phyloP scores from a whole-genome alignment of 2,113 vertebrate genomes.

The Nettapus auritus region DNA sequence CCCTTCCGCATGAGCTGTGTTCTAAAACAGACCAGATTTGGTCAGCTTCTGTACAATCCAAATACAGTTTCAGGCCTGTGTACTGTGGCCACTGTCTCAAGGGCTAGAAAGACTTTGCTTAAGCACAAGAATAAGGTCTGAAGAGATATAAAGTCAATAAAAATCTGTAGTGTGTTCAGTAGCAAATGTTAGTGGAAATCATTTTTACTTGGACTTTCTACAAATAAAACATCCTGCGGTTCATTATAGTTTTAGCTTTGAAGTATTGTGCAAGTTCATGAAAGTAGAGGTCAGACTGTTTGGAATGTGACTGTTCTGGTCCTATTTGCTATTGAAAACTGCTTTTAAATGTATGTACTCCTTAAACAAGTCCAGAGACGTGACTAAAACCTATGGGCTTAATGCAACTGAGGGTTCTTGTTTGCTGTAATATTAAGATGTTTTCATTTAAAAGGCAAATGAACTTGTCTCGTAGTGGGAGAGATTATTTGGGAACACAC shows the following conservation, averaged over 20 bases:
- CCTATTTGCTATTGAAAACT: background rate
- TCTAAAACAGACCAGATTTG: background rate
- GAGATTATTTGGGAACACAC: background rate
- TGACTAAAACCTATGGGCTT: background rate
- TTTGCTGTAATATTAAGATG: background rate
- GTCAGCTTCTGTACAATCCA: background rate
- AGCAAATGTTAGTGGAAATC: background rate
- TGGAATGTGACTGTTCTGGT: conserved; percentile 14
- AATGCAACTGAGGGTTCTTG: background rate
- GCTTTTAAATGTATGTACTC: background rate
- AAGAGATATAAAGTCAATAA: background rate
- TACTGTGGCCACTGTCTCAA: background rate
- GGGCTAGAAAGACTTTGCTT: background rate
- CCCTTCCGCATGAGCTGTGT: background rate
- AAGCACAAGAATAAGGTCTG: background rate
- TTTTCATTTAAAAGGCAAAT: conserved; percentile 33
- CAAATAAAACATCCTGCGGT: background rate
- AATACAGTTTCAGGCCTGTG: fast-evolving
- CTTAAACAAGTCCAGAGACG: background rate
- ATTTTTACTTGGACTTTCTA: background rate
- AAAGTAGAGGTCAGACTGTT: background rate
- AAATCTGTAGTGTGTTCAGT: background rate
- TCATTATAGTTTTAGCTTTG: background rate
- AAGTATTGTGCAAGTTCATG: background rate
- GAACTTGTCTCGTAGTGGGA: background rate